Base-by-base conservation (phyloP, 2,888 invertebrate species). In the Furcula furcula region DNA sequence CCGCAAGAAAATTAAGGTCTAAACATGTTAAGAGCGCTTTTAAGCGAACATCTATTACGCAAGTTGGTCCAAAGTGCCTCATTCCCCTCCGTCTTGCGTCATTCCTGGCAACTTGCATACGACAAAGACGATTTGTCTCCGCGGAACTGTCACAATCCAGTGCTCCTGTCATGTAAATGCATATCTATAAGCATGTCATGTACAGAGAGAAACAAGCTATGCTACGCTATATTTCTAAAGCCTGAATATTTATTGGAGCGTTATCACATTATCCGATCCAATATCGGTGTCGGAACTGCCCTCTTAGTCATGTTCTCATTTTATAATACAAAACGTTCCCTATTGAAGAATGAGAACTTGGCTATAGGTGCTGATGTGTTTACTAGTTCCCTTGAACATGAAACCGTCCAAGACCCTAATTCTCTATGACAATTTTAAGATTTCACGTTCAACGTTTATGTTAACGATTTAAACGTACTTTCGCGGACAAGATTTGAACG, bases 81-180 rank as follows among this genome's bases (percentile, higher is more conserved):
- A 51, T 12, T 1, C 7, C 20, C 23, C 12, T 23, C 12, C 12
- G 7, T 23, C 13, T 12, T 23, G 7, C 41, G 55, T 46, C 49
- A 50, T 57, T 53, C 40, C 34, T 48, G 29, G 43, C 41, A 68
- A 65, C 53, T 63, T 57, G 53, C 55, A 48, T 50, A 48, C 48
- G 47, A 36, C 48, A 46, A n/a, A 52, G 50, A 59, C 67, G 58
- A 75, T 71, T 73, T 71, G 66, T 75, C 72, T 70, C 63, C 48
- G 28, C 25, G 35, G 46, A 53, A 58, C 65, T 75, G 70, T 70
- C 74, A 64, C 41, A 54, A 57, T 46, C 53, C 55, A 62, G 56
- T 65, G 63, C 49, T 52, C 44, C 29, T 38, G 57, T 67, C 69
- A 64, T 64, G 53, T 61, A 57, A 65, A 65, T 56, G 55, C 58